phyloP scores from a whole-genome alignment of 2,797 vertebrate genomes.

The Nannoperca obscura region DNA sequence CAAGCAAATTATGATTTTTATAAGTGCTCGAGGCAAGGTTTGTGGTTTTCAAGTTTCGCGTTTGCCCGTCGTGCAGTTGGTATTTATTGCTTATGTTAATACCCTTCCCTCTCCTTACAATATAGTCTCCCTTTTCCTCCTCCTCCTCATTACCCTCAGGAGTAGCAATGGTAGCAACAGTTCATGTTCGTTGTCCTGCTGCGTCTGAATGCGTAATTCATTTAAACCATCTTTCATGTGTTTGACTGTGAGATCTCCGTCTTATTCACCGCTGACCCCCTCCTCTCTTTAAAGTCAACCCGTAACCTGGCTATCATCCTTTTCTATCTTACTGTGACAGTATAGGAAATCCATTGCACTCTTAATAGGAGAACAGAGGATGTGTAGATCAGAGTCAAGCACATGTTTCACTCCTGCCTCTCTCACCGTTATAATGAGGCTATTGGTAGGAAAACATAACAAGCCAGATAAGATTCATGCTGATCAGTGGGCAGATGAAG shows the following conservation, averaged over 20 bases:
- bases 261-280: conserved; percentile 37
- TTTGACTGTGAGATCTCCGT: conserved; percentile 37
- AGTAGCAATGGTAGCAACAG: neutral
- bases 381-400: conserved; percentile 75
- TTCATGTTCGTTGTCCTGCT: conserved; percentile 23
- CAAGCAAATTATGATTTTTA: neutral
- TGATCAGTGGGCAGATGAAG: conserved; percentile 68
- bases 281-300: conserved; percentile 54
- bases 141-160: conserved; percentile 5
- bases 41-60: conserved; percentile 8
- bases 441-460: conserved; percentile 61
- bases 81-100: conserved; percentile 22
- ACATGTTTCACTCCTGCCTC: conserved; percentile 52
- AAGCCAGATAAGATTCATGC: conserved; percentile 70
- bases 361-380: conserved; percentile 72
- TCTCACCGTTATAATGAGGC: conserved; percentile 64
- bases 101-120: neutral
- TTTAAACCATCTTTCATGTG: conserved; percentile 28
- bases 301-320: conserved; percentile 42
- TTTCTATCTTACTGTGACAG: conserved; percentile 50
- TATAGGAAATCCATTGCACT: conserved; percentile 75
- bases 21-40: neutral
- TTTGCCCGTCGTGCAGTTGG: neutral
- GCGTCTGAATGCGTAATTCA: conserved; percentile 34
- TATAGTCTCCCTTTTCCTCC: neutral